These are phyloP conservation scores for Drosophila santomea DNA, from an alignment of 1,140 invertebrate genomes.

Conservation along the genomic window DNA sequence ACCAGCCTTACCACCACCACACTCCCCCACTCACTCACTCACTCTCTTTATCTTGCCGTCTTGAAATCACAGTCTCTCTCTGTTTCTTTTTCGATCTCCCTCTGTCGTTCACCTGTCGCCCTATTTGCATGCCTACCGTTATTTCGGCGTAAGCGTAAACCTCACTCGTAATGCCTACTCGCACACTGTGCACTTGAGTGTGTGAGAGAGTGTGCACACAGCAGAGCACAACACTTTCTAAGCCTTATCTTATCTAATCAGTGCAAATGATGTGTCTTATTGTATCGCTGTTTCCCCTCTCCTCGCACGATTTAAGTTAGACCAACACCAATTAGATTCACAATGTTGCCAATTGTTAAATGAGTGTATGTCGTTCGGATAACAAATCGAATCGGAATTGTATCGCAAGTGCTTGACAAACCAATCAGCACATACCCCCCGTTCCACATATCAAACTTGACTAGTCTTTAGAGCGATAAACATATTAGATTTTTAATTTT, in stretches of 20 bases:
- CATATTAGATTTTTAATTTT: not conserved
- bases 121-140: constrained; percentile 27
- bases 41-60: constrained; percentile 1
- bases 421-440: not conserved
- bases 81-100: not conserved
- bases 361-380: constrained; percentile 26
- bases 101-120: constrained; percentile 9
- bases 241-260: constrained; percentile 55
- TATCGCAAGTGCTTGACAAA: constrained; percentile 17
- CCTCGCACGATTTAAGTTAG: constrained; percentile 12
- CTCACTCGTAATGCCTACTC: constrained; percentile 32
- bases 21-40: constrained; percentile 2
- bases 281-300: not conserved
- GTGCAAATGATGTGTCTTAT: constrained; percentile 46
- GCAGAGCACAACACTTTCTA: constrained; percentile 22
- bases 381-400: constrained; percentile 36
- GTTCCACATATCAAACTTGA: not conserved
- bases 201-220: constrained; percentile 4
- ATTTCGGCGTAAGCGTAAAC: constrained; percentile 28
- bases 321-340: constrained; percentile 69
- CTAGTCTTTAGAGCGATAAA: not conserved
- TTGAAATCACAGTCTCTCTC: too few relatives aligned
- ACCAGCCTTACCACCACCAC: not conserved
- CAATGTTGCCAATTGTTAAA: constrained; percentile 23
- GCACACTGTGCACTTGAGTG: constrained; percentile 27